Percentiles rank a stretch among this genome's conserved stretches.
These are phyloP conservation scores for Ranitomeya variabilis DNA, from an alignment of 2,113 vertebrate genomes.

Conservation along the genomic window DNA sequence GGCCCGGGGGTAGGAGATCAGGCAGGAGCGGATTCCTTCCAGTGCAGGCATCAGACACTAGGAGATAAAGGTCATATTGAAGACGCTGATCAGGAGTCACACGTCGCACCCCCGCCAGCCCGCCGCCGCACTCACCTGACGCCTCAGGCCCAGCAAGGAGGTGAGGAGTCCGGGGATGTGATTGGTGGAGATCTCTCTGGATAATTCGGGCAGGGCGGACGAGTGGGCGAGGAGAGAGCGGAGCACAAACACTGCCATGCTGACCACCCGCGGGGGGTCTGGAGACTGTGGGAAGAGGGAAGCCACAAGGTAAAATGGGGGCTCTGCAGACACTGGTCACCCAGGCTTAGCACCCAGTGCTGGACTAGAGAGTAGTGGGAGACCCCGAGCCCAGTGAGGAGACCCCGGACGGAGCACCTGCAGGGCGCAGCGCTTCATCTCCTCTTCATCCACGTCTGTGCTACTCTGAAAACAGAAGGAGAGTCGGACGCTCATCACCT, in stretches of 20 bases:
- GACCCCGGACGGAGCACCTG: not conserved
- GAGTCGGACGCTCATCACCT: not conserved
- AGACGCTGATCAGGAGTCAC: not conserved
- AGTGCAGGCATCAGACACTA: slow-evolving; percentile 84
- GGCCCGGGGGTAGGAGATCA: slow-evolving; percentile 84
- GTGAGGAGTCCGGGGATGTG: slow-evolving; percentile 85
- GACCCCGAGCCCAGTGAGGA: not conserved
- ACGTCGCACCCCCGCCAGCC: not conserved
- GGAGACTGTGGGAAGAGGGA: slow-evolving; percentile 73
- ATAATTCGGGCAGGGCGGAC: slow-evolving; percentile 79
- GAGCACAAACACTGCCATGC: slow-evolving; percentile 79
- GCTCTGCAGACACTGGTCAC: not conserved
- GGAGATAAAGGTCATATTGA: not conserved
- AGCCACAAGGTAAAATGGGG: not conserved
- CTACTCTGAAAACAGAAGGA: not conserved
- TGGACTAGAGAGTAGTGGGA: not conserved
- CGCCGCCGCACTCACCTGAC: slow-evolving; percentile 74
- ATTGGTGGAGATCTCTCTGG: slow-evolving; percentile 85
- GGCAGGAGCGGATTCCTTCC: slow-evolving; percentile 87
- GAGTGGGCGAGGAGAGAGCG: slow-evolving; percentile 84
- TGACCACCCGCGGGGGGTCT: slow-evolving; percentile 80
- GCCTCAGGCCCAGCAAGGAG: slow-evolving; percentile 83
- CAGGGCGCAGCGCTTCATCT: not conserved
- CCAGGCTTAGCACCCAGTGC: not conserved
- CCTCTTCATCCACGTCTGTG: not conserved